Evolutionary conservation across 2,888 invertebrate species (phyloP), one percentile per base, ranked within the genome.

Genomic region (Eumacrocentrus americanus): DNA sequence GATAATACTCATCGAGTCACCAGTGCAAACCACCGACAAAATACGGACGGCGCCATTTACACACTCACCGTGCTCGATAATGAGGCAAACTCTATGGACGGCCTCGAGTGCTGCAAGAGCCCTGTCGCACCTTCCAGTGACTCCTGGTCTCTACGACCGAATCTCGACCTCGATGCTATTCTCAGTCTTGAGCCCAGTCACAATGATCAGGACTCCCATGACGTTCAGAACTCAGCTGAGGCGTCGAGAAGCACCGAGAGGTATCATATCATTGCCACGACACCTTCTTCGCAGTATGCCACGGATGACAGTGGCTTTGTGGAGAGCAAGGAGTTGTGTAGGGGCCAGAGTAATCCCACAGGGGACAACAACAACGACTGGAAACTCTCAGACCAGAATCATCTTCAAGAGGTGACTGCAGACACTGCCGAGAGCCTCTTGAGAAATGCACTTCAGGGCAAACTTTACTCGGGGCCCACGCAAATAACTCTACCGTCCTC

Each of bases 41-140:
- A 84, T 69, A 85, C 85, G 4, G 85, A 85, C 65, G 85, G 85
- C 63, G 82, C 89, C 79, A 93, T 93, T 75, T 93, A 93, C 80
- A 93, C 93, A 59, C 82, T 94, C 66, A 93, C 93, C 74, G 92
- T 93, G 78, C 87, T 94, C 76, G 92, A 93, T 81, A 91, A 90
- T 70, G 88, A 89, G 70, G 75, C 79, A 0, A 80, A 78, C 50
- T 80, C 80, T 3, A 81, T 80, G 79, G 81, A 80, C 62, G 79
- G 73, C 0, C 48, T 80, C 14, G 80, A 80, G 48, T 78, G 80
- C 35, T 78, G 80, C 70, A 80, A 80, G 58, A 80, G 84, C 80
- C 80, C 84, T 75, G 64, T 84, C 78, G 83, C 84, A 77, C 81
- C 84, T 71, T 82, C 84, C 80, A 83, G 89, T 74, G 84, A 86